Conservation (phyloP, 1,140 invertebrate genomes). For the Saccostrea echinata region DNA sequence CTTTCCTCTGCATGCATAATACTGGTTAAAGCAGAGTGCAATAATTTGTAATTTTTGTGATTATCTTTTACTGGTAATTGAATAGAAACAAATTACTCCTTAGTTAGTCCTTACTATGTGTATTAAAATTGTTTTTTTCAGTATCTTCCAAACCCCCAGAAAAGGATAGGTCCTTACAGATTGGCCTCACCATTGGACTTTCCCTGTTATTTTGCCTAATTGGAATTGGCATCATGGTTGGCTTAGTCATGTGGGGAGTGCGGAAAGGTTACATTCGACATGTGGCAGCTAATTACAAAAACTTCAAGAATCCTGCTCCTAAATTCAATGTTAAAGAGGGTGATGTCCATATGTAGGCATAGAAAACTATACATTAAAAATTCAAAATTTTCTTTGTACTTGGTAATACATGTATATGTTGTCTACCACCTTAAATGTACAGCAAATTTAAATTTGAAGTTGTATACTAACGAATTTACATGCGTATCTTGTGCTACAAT, state of each 20-base stretch:
- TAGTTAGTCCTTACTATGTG: too few relatives aligned
- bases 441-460: too few relatives aligned
- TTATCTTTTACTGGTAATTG: too few relatives aligned
- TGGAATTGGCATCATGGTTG: conserved; percentile 45
- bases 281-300: conserved; percentile 53
- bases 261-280: conserved; percentile 56
- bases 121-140: background rate
- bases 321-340: conserved; percentile 51
- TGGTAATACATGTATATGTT: too few relatives aligned
- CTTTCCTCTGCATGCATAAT: too few relatives aligned
- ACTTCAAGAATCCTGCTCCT: conserved; percentile 51
- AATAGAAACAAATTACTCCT: too few relatives aligned
- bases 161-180: conserved; percentile 5
- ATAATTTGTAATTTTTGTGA: too few relatives aligned
- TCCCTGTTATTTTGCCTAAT: conserved; percentile 19
- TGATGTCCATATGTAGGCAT: conserved; percentile 49
- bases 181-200: conserved; percentile 49
- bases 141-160: background rate
- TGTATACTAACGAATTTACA: too few relatives aligned
- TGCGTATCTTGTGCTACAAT: too few relatives aligned
- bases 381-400: too few relatives aligned
- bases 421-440: too few relatives aligned
- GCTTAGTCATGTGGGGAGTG: conserved; percentile 38
- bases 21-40: too few relatives aligned
- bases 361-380: background rate